Conservation (phyloP, 2,113 vertebrate species). For the Romanogobio albipinnatus region DNA sequence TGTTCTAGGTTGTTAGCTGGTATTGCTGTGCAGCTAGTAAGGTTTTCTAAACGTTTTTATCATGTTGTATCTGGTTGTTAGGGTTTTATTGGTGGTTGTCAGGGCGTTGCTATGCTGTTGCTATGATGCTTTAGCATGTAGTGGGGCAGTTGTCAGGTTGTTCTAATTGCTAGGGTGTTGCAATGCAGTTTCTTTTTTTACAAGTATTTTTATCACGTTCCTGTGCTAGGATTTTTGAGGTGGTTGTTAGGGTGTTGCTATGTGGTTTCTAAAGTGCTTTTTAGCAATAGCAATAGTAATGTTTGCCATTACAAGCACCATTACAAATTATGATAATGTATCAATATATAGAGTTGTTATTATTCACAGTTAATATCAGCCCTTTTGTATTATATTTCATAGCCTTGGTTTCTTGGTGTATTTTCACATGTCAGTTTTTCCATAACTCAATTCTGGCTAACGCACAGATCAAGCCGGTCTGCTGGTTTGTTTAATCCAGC, state of each 20-base stretch:
- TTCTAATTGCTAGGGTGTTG: not conserved
- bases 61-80: not conserved
- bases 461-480: slow-evolving; percentile 8
- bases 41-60: not conserved
- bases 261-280: not conserved
- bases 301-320: not conserved
- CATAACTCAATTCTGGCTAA: not conserved
- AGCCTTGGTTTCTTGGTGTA: not conserved
- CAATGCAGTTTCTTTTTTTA: not conserved
- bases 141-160: too few species aligned
- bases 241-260: not conserved
- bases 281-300: not conserved
- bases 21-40: not conserved
- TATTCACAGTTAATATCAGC: not conserved
- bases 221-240: not conserved
- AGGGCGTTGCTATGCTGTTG: not conserved
- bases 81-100: not conserved
- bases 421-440: not conserved
- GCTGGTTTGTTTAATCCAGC: slow-evolving; percentile 67
- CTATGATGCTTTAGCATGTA: too few species aligned
- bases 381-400: slow-evolving; percentile 1
- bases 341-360: not conserved
- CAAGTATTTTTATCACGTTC: not conserved
- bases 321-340: not conserved
- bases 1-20: not conserved